Base-by-base conservation (phyloP, 2,113 vertebrate genomes). In the Paratilapia polleni region DNA sequence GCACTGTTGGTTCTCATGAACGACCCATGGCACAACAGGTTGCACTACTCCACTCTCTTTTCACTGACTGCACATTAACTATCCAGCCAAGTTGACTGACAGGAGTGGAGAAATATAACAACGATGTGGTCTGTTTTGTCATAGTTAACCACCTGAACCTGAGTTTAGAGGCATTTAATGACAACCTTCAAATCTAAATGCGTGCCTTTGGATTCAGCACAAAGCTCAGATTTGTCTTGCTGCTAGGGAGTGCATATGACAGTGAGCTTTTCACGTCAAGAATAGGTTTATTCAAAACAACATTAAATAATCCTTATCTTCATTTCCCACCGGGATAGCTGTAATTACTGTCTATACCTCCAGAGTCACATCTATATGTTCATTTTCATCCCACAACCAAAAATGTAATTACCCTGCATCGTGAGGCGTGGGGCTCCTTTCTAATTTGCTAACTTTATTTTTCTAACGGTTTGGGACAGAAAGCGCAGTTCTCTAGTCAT, bases 1-100 rank as follows among this genome's bases (percentile, higher is more conserved):
- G 94, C 94, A 91, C 89, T 95, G 92, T 95, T 94, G 93, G 58
- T 74, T 95, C 94, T 95, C 86, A 63, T 41, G 77, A 90, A 34
- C 34, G 58, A 83, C 20, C 59, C 34, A 12, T 24, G 61, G 64
- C 54, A 90, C 93, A 94, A 95, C 94, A 94, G 94, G 93, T 94
- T 92, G 87, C 83, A 82, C 31, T 19, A 4, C 68, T 89, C 38
- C 22, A 2, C 77, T 74, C 17, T 66, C 22, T 70, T 28, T n/a
- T n/a, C 73, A 13, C 28, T 52, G 66, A 56, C 52, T 74, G 80
- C 34, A 78, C 82, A 19, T 62, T 60, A 70, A 57, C 31, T 52
- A 80, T 57, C 62, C 75, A 26, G 49, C 17, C 54, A 43, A 63
- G 60, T 62, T 70, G 52, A 52, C 17, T 52, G 26, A 26, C 58